Conservation (phyloP, 1,140 invertebrate species). For the Oncopodura yosiiana region DNA sequence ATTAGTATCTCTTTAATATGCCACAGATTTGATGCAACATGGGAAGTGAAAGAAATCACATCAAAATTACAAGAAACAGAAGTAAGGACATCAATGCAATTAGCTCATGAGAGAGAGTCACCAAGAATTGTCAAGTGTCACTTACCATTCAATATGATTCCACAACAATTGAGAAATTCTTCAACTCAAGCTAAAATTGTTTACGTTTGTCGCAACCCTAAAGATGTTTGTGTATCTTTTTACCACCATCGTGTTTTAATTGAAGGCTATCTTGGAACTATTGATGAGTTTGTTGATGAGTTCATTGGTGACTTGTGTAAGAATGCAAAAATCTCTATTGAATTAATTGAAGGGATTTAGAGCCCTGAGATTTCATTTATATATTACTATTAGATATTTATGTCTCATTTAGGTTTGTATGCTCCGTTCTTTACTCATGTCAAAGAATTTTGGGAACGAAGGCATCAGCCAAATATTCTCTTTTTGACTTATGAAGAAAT, state of each 20-base stretch:
- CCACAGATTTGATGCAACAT: constrained; percentile 18
- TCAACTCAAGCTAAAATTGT: constrained; percentile 49
- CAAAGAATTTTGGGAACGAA: constrained; percentile 17
- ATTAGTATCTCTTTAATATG: not conserved
- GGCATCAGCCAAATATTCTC: constrained; percentile 26
- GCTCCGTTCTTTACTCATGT: constrained; percentile 31
- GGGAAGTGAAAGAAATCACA: not conserved
- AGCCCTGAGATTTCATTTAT: constrained; percentile 47
- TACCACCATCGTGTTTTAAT: constrained; percentile 72
- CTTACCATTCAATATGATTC: constrained; percentile 60
- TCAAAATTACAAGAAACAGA: not conserved
- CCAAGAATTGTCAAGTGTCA: constrained; percentile 67
- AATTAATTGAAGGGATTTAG: not conserved
- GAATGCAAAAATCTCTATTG: not conserved
- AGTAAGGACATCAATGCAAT: constrained; percentile 28
- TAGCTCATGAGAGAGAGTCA: constrained; percentile 21
- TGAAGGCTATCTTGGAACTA: constrained; percentile 52
- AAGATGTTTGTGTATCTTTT: constrained; percentile 85
- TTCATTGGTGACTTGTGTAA: constrained; percentile 25
- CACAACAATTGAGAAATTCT: constrained; percentile 49
- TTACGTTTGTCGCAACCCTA: constrained; percentile 83
- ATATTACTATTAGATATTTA: constrained; percentile 46
- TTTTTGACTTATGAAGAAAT: constrained; percentile 34
- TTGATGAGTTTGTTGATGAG: constrained; percentile 42
- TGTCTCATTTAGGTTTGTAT: constrained; percentile 29